A percentile compares a stretch with the other conserved stretches of the same genome.
phyloP scores from a whole-genome alignment of 2,888 invertebrate genomes.

The Synanthedon tipuliformis region DNA sequence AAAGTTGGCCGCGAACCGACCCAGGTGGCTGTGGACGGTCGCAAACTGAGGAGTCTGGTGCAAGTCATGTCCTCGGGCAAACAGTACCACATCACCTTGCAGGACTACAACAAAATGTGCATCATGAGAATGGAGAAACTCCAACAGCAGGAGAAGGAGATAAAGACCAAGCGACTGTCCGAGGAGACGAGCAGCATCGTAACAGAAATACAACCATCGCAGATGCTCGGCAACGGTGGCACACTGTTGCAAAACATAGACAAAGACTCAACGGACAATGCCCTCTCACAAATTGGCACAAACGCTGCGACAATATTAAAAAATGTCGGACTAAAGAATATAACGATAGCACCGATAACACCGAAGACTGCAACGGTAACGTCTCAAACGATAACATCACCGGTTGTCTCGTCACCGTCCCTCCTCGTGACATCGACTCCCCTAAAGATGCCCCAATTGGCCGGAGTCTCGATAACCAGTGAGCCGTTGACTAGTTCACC shows the following conservation, averaged over 20 bases:
- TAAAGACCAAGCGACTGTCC: constrained; percentile 25
- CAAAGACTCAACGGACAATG: constrained; percentile 30
- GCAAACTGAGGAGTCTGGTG: constrained; percentile 73
- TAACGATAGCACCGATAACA: constrained; percentile 59
- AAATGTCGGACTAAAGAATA: constrained; percentile 60
- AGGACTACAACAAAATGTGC: constrained; percentile 85
- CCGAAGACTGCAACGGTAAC: constrained; percentile 52
- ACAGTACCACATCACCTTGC: constrained; percentile 81
- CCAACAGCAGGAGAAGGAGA: constrained; percentile 66
- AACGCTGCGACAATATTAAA: constrained; percentile 59
- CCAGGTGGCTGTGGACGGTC: constrained; percentile 71
- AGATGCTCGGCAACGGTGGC: constrained; percentile 52
- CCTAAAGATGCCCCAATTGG: constrained; percentile 40
- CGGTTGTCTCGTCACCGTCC: constrained; percentile 33
- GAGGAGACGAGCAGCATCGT: constrained; percentile 19
- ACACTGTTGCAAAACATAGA: constrained; percentile 38
- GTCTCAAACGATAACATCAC: constrained; percentile 29
- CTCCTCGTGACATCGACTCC: constrained; percentile 37
- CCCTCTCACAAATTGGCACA: constrained; percentile 29
- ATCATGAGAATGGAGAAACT: constrained; percentile 76
- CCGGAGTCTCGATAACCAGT: constrained; percentile 40
- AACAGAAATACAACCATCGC: constrained; percentile 49
- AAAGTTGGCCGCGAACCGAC: constrained; percentile 55
- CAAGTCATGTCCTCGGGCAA: constrained; percentile 83
- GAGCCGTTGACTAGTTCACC: constrained; percentile 31